Conservation (phyloP, 2,888 invertebrate species). For the Baccha elongata region DNA sequence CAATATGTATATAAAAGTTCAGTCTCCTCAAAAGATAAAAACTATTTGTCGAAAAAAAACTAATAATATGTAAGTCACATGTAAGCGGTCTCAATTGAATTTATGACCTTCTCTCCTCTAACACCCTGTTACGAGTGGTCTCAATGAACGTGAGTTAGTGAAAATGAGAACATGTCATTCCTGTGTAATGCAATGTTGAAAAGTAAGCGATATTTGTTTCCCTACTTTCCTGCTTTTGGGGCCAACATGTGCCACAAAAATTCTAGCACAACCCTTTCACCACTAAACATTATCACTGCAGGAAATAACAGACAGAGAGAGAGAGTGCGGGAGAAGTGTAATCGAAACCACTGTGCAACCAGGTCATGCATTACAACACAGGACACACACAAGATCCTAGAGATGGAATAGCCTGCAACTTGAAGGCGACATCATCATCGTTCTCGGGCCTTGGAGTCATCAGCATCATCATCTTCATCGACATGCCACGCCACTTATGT, state of each 20-base stretch:
- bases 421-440: constrained; percentile 17
- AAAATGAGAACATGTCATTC: constrained; percentile 43
- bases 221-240: constrained; percentile 9
- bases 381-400: constrained; percentile 39
- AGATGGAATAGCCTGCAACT: constrained; percentile 16
- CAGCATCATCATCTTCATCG: constrained; percentile 32
- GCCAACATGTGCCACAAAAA: constrained; percentile 38
- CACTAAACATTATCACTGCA: constrained; percentile 6
- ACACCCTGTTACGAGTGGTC: constrained; percentile 2
- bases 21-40: too few species aligned
- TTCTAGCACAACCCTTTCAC: constrained; percentile 24
- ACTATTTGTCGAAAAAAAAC: too few species aligned
- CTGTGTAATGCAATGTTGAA: constrained; percentile 11
- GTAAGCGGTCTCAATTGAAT: background rate
- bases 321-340: constrained; percentile 1
- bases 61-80: too few species aligned
- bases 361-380: constrained; percentile 63
- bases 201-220: constrained; percentile 43
- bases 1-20: too few species aligned
- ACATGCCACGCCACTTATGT: constrained; percentile 61
- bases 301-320: background rate
- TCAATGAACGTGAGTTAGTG: constrained; percentile 18
- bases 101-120: background rate
- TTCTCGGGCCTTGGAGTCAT: constrained; percentile 24
- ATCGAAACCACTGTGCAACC: constrained; percentile 54